phyloP scores from a whole-genome alignment of 2,797 vertebrate genomes.

The Limnodromus scolopaceus region DNA sequence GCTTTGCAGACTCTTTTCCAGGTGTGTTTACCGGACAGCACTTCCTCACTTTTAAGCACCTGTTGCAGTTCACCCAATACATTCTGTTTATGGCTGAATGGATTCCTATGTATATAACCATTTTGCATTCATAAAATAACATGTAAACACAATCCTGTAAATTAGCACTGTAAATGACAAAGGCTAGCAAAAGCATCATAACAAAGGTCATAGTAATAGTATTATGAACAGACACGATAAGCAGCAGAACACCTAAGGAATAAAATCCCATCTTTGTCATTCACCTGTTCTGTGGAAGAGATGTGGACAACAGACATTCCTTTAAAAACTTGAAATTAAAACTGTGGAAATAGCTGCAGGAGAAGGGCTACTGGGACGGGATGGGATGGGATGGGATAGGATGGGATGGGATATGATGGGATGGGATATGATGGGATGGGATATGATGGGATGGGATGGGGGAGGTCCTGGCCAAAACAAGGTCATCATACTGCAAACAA shows the following conservation, averaged over 20 bases:
- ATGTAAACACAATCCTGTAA: not conserved
- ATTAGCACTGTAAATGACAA: not conserved
- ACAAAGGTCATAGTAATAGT: not conserved
- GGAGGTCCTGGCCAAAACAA: not conserved
- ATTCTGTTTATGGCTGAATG: not conserved
- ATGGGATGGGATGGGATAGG: conserved; percentile 6
- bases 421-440: not conserved
- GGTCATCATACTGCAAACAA: not conserved
- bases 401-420: not conserved
- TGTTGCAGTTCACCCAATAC: not conserved
- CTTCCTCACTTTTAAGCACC: not conserved
- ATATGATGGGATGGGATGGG: not conserved
- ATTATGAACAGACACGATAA: not conserved
- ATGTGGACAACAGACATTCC: not conserved
- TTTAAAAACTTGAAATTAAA: conserved; percentile 31
- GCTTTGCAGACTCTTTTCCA: not conserved
- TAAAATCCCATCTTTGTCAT: not conserved
- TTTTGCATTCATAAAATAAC: not conserved
- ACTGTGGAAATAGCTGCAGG: conserved; percentile 12
- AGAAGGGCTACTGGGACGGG: not conserved
- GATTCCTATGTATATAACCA: not conserved
- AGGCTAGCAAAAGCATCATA: not conserved
- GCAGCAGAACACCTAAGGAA: not conserved
- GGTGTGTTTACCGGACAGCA: not conserved
- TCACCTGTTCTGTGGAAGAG: not conserved